Conservation (phyloP, 2,113 vertebrate genomes). For the Chitala chitala region DNA sequence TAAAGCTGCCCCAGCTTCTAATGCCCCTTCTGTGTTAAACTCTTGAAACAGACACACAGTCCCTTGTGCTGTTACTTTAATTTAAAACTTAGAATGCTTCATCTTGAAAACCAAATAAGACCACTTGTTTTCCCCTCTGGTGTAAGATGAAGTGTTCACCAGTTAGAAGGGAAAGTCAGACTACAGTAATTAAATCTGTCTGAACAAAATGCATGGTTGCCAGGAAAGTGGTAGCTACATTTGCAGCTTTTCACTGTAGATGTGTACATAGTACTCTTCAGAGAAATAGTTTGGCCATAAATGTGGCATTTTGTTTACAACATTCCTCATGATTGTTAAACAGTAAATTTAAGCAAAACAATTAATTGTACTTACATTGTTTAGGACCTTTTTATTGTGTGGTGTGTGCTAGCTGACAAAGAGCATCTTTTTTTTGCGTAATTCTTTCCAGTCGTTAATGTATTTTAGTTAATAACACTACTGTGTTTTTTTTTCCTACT, state of each 20-base stretch:
- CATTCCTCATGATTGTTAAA: constrained; percentile 53
- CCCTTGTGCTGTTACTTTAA: background rate
- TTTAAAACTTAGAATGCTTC: background rate
- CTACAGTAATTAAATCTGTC: background rate
- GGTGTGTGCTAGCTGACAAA: background rate
- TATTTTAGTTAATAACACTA: too few relatives aligned
- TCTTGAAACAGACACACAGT: background rate
- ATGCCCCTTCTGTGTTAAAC: background rate
- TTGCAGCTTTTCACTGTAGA: constrained; percentile 15
- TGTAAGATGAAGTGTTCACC: background rate
- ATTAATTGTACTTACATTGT: constrained; percentile 11
- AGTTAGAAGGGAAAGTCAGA: background rate
- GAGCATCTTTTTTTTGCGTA: background rate
- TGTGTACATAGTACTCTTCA: constrained; percentile 22
- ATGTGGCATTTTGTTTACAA: constrained; percentile 59
- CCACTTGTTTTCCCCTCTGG: background rate
- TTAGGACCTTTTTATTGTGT: constrained; percentile 17
- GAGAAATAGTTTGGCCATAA: constrained; percentile 35
- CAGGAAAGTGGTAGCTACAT: background rate
- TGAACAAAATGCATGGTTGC: background rate
- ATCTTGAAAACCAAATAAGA: background rate
- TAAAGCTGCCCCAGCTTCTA: too few relatives aligned
- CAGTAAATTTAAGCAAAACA: constrained; percentile 26
- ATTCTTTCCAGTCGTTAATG: background rate
- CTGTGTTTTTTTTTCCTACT: too few relatives aligned